Conservation (phyloP, 2,888 invertebrate genomes). For the Heteromurus nitidus region DNA sequence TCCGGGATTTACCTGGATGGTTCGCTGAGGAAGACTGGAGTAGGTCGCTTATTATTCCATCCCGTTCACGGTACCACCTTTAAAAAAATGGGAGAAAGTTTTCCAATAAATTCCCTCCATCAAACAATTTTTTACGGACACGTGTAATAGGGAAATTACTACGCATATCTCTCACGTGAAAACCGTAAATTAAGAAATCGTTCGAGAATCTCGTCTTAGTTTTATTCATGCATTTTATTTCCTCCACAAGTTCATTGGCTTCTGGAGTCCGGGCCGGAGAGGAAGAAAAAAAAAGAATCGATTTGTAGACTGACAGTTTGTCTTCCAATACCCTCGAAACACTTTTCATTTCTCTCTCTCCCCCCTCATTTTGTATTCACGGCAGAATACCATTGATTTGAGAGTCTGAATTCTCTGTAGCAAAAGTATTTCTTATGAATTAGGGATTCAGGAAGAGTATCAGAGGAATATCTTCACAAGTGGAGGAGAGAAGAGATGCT, state of each 20-base stretch:
- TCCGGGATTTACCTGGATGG: conserved; percentile 51
- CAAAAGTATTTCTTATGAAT: conserved; percentile 4
- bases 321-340: background rate
- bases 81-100: background rate
- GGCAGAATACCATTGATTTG: conserved; percentile 10
- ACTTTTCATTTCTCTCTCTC: background rate
- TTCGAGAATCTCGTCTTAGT: too few species aligned
- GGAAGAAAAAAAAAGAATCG: too few species aligned
- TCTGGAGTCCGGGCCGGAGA: too few species aligned
- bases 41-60: conserved; percentile 70
- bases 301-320: background rate
- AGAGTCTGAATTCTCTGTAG: background rate
- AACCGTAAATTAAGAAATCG: background rate
- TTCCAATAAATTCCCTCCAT: background rate
- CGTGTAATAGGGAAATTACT: too few species aligned
- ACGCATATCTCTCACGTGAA: too few species aligned
- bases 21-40: conserved; percentile 46
- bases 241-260: too few species aligned
- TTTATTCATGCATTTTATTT: too few species aligned
- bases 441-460: conserved; percentile 1
- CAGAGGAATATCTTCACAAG: background rate
- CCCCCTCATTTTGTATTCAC: conserved; percentile 4
- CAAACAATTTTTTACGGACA: too few species aligned
- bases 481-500: background rate
- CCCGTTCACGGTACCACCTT: conserved; percentile 68